Base-by-base conservation (phyloP, 2,797 vertebrate species). In the Diplodus sargus region DNA sequence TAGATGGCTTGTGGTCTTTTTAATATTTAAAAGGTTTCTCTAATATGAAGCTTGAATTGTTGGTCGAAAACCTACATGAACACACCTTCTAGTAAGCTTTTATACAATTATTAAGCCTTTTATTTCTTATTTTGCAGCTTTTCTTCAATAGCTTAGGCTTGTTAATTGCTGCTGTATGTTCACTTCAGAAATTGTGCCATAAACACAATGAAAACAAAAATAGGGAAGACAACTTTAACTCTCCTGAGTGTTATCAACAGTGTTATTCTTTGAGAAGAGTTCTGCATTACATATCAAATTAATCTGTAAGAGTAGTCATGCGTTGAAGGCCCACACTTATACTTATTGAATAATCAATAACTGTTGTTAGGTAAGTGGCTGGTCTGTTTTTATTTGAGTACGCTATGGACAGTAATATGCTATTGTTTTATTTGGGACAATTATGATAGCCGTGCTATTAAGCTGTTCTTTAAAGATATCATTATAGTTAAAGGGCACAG, bases 341-440 rank as follows among this genome's bases (percentile, higher is more conserved):
- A 51, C 16, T 79, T 52, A 70, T 25, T 74, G 67, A 81, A 71
- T 85, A 93, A 91, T 89, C 87, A 88, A 86, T 85, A 91, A 76
- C 51, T 28, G 45, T 70, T 78, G 43, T 74, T 70, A 63, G 62
- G 79, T 64, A 84, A 89, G 73, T 86, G 74, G 70, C 69, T 52
- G 63, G 30, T 82, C 48, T 85, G 84, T 91, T 91, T 90, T 85
- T 72, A 74, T 82, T 81, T 76, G 73, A 91, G 82, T 71, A 78
- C 83, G 61, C 87, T 90, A 86, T 47, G 60, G 58, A 63, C 58
- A 70, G 61, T 78, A 86, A 85, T 79, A 83, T 78, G 70, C 73
- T 63, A 83, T 90, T 93, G 90, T 90, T 92, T 91, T 92, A 92
- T 92, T 91, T 85, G 74, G 82, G 25, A 59, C 85, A 87, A 87